These are phyloP conservation scores for Nautilus pompilius DNA, from an alignment of 1,140 invertebrate species.

Conservation along the genomic window DNA sequence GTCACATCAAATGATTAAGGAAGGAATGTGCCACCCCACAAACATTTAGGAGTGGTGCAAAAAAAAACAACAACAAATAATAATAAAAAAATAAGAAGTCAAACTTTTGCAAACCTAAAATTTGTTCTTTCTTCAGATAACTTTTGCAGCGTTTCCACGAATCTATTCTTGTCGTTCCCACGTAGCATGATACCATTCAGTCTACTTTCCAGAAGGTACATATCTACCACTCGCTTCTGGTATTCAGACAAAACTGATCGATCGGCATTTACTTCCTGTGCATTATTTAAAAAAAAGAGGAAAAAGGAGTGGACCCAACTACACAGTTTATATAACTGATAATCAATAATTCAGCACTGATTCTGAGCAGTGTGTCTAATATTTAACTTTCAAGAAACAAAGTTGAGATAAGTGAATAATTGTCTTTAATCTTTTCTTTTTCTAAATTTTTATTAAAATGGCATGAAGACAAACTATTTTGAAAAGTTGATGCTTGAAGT, in stretches of 20 bases:
- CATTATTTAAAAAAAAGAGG: conserved; percentile 3
- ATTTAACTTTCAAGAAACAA: too few relatives aligned
- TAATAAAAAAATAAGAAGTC: neutral
- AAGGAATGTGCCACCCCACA: too few relatives aligned
- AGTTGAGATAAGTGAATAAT: too few relatives aligned
- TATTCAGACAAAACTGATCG: conserved; percentile 62
- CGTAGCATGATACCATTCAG: conserved; percentile 71
- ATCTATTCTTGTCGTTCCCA: conserved; percentile 42
- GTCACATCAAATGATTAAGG: too few relatives aligned
- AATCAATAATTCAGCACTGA: too few relatives aligned
- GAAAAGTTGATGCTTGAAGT: too few relatives aligned
- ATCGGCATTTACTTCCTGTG: conserved; percentile 57
- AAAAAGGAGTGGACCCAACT: too few relatives aligned
- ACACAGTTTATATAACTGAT: too few relatives aligned
- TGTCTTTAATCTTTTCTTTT: too few relatives aligned
- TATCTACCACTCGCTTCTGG: conserved; percentile 70
- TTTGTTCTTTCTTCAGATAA: conserved; percentile 60
- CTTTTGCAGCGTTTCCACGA: conserved; percentile 49
- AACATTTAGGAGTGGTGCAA: neutral
- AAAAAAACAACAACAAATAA: neutral
- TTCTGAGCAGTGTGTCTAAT: too few relatives aligned
- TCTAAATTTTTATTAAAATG: too few relatives aligned
- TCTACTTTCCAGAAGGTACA: conserved; percentile 76
- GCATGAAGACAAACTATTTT: too few relatives aligned
- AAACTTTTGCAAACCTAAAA: conserved; percentile 55